Evolutionary conservation across 2,113 vertebrate species (phyloP).

Genomic region (human): GRCh38 chr15:64532001-64532500

Average conservation of each 20-base stretch:
- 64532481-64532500: constrained; percentile 42
- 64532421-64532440: background rate
- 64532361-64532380: background rate
- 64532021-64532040: background rate
- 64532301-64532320: background rate
- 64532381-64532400: constrained; percentile 18
- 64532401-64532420: constrained; percentile 31
- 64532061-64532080: background rate
- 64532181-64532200: background rate
- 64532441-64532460: constrained; percentile 42
- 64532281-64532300: background rate
- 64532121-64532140: background rate
- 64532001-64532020: background rate
- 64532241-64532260: background rate
- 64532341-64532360: constrained; percentile 3
- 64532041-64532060: background rate
- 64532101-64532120: background rate
- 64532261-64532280: background rate
- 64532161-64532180: background rate
- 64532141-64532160: background rate
- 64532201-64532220: background rate
- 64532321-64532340: background rate
- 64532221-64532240: background rate
- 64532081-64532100: background rate
- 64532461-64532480: background rate